These are phyloP conservation scores for Plemyria rubiginata DNA, from an alignment of 2,888 invertebrate genomes.

Conservation along the genomic window DNA sequence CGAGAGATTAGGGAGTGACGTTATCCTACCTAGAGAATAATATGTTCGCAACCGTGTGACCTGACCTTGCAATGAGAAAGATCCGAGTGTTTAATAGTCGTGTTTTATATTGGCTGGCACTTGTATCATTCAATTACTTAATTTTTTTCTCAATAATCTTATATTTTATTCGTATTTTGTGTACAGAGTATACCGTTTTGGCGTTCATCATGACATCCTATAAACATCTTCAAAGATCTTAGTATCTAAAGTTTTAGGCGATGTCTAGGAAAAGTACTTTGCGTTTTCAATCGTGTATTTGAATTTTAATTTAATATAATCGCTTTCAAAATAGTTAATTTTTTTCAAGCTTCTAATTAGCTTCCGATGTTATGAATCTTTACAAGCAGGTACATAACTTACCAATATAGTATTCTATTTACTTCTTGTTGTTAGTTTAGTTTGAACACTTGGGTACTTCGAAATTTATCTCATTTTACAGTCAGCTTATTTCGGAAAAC, in stretches of 20 bases:
- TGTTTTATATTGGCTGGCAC: constrained; percentile 19
- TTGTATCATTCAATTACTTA: constrained; percentile 22
- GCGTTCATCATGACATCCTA: no score
- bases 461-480: constrained; percentile 21
- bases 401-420: constrained; percentile 1
- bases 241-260: no score
- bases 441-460: neutral
- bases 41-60: constrained; percentile 23
- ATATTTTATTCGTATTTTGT: neutral
- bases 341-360: constrained; percentile 5
- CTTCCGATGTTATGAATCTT: no score
- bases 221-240: no score
- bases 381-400: no score
- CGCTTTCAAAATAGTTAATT: constrained; percentile 7
- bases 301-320: no score
- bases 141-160: constrained; percentile 4
- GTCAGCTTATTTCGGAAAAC: constrained; percentile 16
- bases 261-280: no score
- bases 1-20: constrained; percentile 36
- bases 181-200: no score
- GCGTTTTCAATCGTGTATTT: no score
- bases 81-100: constrained; percentile 28
- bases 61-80: constrained; percentile 35
- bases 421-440: constrained; percentile 12
- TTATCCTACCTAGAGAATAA: constrained; percentile 22